Percentiles rank a stretch among this genome's conserved stretches.
Evolutionary conservation across 2,797 vertebrate species (phyloP).

Genomic region (Borostomias antarcticus): DNA sequence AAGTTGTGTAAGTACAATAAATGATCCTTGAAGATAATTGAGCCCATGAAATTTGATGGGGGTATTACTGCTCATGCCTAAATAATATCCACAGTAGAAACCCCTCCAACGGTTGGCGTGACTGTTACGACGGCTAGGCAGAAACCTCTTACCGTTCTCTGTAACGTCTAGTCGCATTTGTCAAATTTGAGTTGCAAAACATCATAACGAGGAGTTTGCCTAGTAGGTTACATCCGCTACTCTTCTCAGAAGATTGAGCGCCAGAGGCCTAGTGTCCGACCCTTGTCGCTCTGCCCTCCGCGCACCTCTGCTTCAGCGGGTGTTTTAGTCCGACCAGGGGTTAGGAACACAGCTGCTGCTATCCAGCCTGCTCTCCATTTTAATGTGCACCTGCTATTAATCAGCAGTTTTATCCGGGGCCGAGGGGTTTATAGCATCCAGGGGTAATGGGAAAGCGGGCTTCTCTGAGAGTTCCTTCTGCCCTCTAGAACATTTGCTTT

Average conservation of each 20-base stretch:
- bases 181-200: constrained; percentile 29
- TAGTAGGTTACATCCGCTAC: background rate
- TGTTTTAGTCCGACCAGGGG: constrained; percentile 38
- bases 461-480: constrained; percentile 26
- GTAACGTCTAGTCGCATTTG: constrained; percentile 41
- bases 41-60: constrained; percentile 68
- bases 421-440: constrained; percentile 61
- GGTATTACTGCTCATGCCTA: constrained; percentile 67
- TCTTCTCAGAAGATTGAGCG: constrained; percentile 31
- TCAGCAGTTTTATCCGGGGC: constrained; percentile 66
- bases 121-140: constrained; percentile 37
- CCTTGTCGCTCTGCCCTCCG: constrained; percentile 1
- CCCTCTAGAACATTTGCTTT: constrained; percentile 48
- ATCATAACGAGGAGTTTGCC: background rate
- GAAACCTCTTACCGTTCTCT: constrained; percentile 34
- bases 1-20: constrained; percentile 58
- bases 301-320: constrained; percentile 6
- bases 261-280: constrained; percentile 11
- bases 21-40: constrained; percentile 64
- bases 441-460: constrained; percentile 47
- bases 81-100: constrained; percentile 62
- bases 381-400: constrained; percentile 71
- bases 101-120: constrained; percentile 30
- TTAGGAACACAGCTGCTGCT: constrained; percentile 55
- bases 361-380: constrained; percentile 60